phyloP scores from a whole-genome alignment of 2,888 invertebrate genomes.

The Prosapia bicincta region DNA sequence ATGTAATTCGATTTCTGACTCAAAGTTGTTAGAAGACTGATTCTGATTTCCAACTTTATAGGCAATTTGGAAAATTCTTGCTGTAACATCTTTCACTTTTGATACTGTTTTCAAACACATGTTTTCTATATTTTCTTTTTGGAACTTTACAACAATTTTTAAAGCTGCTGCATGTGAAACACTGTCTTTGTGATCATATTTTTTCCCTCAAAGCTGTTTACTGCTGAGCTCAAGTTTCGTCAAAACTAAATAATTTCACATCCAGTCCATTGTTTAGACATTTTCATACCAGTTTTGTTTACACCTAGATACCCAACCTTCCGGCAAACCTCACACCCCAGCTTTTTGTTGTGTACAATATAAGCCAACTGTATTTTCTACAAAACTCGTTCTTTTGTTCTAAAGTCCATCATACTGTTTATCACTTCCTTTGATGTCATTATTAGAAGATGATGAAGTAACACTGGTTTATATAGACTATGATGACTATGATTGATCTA shows the following conservation, averaged over 20 bases:
- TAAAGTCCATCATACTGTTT: not conserved
- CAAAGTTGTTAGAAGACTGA: constrained; percentile 19
- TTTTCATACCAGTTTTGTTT: constrained; percentile 8
- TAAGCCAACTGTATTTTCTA: constrained; percentile 6
- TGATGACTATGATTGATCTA: not conserved
- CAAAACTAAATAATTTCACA: constrained; percentile 12
- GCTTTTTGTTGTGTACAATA: constrained; percentile 15
- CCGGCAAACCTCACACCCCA: constrained; percentile 6
- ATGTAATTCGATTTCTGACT: constrained; percentile 16
- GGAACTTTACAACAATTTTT: not conserved
- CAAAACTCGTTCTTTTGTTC: constrained; percentile 10
- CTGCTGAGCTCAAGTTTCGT: not conserved
- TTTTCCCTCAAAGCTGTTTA: not conserved
- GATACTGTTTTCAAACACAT: constrained; percentile 3
- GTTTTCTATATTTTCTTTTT: constrained; percentile 2
- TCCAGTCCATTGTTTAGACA: constrained; percentile 13
- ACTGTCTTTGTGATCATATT: not conserved
- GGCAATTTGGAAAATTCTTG: constrained; percentile 4
- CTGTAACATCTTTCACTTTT: not conserved
- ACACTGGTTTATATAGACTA: not conserved
- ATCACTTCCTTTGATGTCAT: not conserved
- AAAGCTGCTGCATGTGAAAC: not conserved
- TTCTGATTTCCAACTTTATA: constrained; percentile 13
- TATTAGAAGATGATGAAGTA: constrained; percentile 5
- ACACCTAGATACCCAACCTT: constrained; percentile 7